These are phyloP conservation scores for Vandiemenella viatica DNA, from an alignment of 2,888 invertebrate species.

Conservation along the genomic window DNA sequence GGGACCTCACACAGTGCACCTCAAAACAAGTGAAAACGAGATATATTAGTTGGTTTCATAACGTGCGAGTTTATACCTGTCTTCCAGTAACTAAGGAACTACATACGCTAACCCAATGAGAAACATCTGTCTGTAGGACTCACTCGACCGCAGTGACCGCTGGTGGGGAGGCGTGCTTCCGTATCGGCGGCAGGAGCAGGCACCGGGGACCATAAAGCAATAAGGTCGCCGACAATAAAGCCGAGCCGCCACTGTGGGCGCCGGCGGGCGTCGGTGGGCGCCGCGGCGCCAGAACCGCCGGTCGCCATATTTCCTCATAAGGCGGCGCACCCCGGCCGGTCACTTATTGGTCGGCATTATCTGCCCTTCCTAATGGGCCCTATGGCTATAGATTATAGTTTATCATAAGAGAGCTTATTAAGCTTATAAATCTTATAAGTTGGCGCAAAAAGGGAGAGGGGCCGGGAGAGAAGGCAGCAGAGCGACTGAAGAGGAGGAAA, in stretches of 20 bases:
- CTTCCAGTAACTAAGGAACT: too few species aligned
- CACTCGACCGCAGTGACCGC: too few species aligned
- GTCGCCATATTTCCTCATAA: not conserved
- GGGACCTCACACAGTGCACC: too few species aligned
- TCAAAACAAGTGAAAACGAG: too few species aligned
- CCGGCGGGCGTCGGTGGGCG: not conserved
- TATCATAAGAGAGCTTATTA: slow-evolving; percentile 12
- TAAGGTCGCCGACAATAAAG: not conserved
- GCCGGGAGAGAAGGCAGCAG: too few species aligned
- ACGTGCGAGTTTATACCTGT: too few species aligned
- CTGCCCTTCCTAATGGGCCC: not conserved
- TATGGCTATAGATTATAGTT: slow-evolving; percentile 14
- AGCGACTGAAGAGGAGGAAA: too few species aligned
- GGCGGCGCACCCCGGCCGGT: not conserved
- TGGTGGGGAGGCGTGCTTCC: not conserved
- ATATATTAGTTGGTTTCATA: too few species aligned
- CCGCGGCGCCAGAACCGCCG: not conserved
- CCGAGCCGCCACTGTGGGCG: too few species aligned
- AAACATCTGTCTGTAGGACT: too few species aligned
- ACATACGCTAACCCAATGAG: too few species aligned
- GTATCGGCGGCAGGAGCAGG: not conserved
- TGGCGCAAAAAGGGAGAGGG: slow-evolving; percentile 1
- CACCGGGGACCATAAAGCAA: not conserved
- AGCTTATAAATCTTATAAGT: slow-evolving; percentile 10
- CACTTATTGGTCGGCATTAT: not conserved